Base-by-base conservation (phyloP, 2,888 invertebrate genomes). In the Argyresthia albistria region DNA sequence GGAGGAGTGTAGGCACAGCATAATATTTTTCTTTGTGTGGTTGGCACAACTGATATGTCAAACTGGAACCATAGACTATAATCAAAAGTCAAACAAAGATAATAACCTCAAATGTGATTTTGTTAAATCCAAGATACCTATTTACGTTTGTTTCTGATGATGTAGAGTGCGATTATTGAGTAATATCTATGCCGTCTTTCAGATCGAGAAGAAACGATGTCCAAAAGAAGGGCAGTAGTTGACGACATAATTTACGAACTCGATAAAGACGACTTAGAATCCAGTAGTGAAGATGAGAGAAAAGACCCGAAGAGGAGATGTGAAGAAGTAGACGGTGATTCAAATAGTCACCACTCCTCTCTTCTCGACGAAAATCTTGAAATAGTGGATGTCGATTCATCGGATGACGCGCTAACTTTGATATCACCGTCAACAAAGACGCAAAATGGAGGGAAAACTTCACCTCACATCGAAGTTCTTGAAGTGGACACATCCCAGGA, bases 221-320 rank as follows among this genome's bases (percentile, higher is more conserved):
- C 88, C 14, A 87, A 84, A 70, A 73, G 88, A 59, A 87, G 80
- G 66, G 68, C 75, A 37, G 76, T 65, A 46, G 78, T 87, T 35
- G 80, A 80, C 55, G 78, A 87, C 72, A 87, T 87, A 9, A 87
- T 88, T 66, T 88, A 80, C 67, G 88, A 88, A 73, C 74, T 88
- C 59, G 83, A 87, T 59, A 82, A 82, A 61, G 87, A 86, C 56
- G 88, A 88, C 64, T 68, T 83, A 56, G 80, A 73, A 64, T 60
- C 76, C 46, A 87, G 86, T 53, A 84, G 84, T 60, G 86, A 82
- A 35, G 86, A 86, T 56, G 86, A 87, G 68, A 46, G 49, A 46
- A 36, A 36, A 15, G 48, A 48, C 1, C 10, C 48, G 12, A 48
- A 48, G 14, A 48, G 37, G 39, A 15, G 37, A 15, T 15, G 11